Evolutionary conservation across 2,113 vertebrate genomes (phyloP), one percentile per base, ranked within the genome.

Genomic region (Misgurnus anguillicaudatus): DNA sequence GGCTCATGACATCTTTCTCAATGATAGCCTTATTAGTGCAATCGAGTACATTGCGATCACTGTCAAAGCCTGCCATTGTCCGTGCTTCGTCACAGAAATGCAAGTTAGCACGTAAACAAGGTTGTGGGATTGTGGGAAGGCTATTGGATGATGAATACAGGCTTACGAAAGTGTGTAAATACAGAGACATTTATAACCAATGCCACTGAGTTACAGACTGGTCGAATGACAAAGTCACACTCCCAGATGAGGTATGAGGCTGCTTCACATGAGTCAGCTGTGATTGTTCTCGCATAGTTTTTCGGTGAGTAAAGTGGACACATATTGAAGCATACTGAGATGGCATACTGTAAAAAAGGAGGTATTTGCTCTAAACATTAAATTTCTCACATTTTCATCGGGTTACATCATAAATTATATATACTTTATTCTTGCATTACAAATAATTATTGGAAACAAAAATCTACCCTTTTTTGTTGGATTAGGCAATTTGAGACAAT

Each of bases 1-100:
- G 63, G 64, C 82, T 62, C 80, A 73, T 81, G 70, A 84, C 76
- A 72, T 51, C 38, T 78, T 66, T 60, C 76, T 79, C 84, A 79
- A 85, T 69, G 82, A 81, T 77, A 77, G 79, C 82, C 76, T 81
- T 83, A 79, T 83, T 80, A 82, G 66, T 9, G 16, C 66, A 70
- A 71, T 65, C 0, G 11, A 80, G 47, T 66, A 64, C 10, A 69
- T 80, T 71, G 77, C 58, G 61, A 82, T 77, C 77, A 73, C 72
- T 82, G 72, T 82, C 73, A 78, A 80, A 84, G 79, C 60, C 75
- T 36, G 60, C 70, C 80, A 79, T 80, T 80, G 78, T 83, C 64
- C 51, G 17, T 3, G 51, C 61, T 51, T 72, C 80, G 55, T 76
- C 60, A 64, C 80, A 51, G 76, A 38, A 82, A 82, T 76, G 79